Evolutionary conservation across 2,888 invertebrate genomes (phyloP).

Genomic region (Rapana venosa): DNA sequence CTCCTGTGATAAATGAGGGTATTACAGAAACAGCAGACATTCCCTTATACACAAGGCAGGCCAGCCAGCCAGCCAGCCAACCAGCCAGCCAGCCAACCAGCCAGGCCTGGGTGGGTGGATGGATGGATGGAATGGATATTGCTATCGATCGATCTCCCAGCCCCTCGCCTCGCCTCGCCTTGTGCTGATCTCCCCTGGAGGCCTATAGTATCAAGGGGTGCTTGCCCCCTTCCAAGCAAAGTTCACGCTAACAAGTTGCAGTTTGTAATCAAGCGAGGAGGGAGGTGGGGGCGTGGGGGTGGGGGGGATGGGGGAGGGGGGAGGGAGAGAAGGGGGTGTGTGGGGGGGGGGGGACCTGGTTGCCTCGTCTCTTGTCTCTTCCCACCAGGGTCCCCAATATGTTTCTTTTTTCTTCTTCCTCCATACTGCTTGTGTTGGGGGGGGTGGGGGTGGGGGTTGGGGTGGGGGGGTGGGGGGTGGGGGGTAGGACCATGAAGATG

Average conservation of each 20-base stretch:
- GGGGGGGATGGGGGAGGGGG: too few relatives aligned
- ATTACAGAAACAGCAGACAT: conserved; percentile 35
- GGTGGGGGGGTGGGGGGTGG: too few relatives aligned
- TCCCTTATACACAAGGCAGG: background rate
- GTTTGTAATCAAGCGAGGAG: conserved; percentile 25
- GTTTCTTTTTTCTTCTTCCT: background rate
- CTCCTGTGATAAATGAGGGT: conserved; percentile 4
- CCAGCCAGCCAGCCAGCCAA: too few relatives aligned
- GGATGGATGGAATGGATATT: too few relatives aligned
- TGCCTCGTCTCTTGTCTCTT: conserved; percentile 16
- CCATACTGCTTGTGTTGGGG: too few relatives aligned
- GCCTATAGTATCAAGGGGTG: conserved; percentile 29
- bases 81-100: too few relatives aligned
- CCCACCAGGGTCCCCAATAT: conserved; percentile 22
- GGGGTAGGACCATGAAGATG: conserved; percentile 21
- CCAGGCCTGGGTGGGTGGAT: too few relatives aligned
- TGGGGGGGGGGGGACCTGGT: background rate
- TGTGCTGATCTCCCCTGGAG: conserved; percentile 30
- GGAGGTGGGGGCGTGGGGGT: too few relatives aligned
- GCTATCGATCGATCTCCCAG: conserved; percentile 38
- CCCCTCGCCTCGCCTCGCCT: too few relatives aligned
- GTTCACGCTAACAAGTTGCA: conserved; percentile 36
- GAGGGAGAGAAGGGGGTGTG: too few relatives aligned
- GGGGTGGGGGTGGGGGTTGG: too few relatives aligned
- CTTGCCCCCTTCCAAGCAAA: conserved; percentile 30